Evolutionary conservation across 2,113 vertebrate genomes (phyloP), one percentile per base, ranked within the genome.

Genomic region (Platycercus adscitus): DNA sequence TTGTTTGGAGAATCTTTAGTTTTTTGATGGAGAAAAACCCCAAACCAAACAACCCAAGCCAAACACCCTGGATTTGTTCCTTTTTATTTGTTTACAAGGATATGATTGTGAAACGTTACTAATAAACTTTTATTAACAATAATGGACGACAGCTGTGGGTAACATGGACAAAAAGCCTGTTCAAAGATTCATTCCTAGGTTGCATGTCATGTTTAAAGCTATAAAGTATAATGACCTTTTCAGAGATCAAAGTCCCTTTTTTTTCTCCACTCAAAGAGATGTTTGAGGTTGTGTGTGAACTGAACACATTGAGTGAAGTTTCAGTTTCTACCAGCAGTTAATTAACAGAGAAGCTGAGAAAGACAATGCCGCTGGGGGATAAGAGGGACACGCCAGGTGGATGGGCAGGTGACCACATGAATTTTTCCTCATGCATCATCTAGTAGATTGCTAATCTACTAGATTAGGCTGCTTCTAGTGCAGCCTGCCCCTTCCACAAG

Each of bases 91-190:
- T 97, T 95, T 94, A 95, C 68, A 81, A 91, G 88, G 69, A 66
- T 95, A 89, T 89, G 91, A 91, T 97, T 97, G 91, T 94, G 94
- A 95, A 96, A 96, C 52, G 55, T 70, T 92, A 31, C 86, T 95
- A 97, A 95, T 95, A 96, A 93, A 96, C 29, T 92, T 96, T 58
- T 93, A 93, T 95, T 96, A 96, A 81, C 91, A 96, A 80, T 94
- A 96, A 97, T 96, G 91, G 93, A 81, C 18, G 95, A 81, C 95
- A 97, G 91, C 93, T 97, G 97, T 68, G 91, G 68, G 76, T 93
- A 91, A 72, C 73, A 78, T 58, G 88, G 89, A 91, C 85, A 81
- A 86, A 91, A 93, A 63, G 66, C 39, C 63, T 64, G 58, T 93
- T 96, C 88, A 91, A 66, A 93, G 84, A 93, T 71, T 97, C 33